Evolutionary conservation across 2,888 invertebrate genomes (phyloP), one percentile per base, ranked within the genome.

Genomic region (Archaeoteleia sp.): DNA sequence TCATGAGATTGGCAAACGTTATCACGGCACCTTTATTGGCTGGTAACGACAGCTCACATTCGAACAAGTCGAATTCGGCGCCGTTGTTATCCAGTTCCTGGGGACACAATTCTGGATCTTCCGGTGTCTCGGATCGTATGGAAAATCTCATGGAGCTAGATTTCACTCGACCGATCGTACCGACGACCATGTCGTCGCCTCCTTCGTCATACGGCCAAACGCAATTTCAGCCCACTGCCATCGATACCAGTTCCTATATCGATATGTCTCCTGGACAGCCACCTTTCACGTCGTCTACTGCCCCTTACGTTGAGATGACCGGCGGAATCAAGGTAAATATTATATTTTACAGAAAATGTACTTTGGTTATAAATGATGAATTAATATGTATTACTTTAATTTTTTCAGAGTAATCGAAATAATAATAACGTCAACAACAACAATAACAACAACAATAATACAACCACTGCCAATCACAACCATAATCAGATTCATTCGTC

Each of bases 61-160:
- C 83, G 3, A 87, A 87, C 57, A 91, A 92, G 78, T 91, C 92
- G 1, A 90, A 88, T 13, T 92, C 92, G 80, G 92, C 92, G 1
- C 93, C 93, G 0, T 84, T 92, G 37, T 80, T 93, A 53, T 88
- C 88, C 65, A 87, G 87, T 75, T 87, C 88, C 0, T 83, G 84
- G 84, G 84, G 79, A 14, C 84, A 85, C 55, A 86, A 84, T 67
- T 85, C 84, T 6, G 84, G 82, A 6, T 87, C 87, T 72, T 88
- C 89, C 71, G 80, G 76, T 14, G 88, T 88, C 35, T 88, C 89
- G 35, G 90, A 90, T 71, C 87, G 88, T 1, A 90, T 91, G 89
- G 91, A 92, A 71, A 93, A 95, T 86, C 88, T 94, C 74, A 94
- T 95, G 93, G 93, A 94, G 86, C 89, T 95, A 72, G 92, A 93